Evolutionary conservation across 2,888 invertebrate species (phyloP), one percentile per base, ranked within the genome.

Genomic region (Philhelius pedissequus): DNA sequence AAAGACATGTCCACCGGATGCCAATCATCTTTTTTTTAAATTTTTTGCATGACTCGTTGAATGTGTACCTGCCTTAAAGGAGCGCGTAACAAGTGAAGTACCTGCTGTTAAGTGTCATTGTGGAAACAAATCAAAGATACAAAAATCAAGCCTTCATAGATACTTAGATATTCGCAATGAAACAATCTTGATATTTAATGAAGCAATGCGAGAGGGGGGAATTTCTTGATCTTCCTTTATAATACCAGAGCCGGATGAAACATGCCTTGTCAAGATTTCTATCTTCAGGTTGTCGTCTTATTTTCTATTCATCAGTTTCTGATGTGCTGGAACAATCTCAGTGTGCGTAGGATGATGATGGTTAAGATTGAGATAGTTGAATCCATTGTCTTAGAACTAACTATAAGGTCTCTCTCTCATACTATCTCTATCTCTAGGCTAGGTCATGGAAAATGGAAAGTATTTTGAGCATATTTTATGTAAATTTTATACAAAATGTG

Each of bases 81-180:
- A 70, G 69, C 74, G 64, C 56, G 79, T 68, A 69, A 45, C 79
- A 45, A 71, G 84, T 84, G 84, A 80, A 84, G 84, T 84, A 84
- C 76, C 84, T 84, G 84, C 70, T 80, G 80, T 80, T 79, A 66
- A 84, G 84, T 84, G 80, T 80, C 84, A 84, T 84, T 71, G 80
- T 58, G 32, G 80, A 80, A 80, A 32, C 52, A 74, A 81, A 69
- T 80, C 74, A 73, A 80, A 66, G 70, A 52, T 60, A 20, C n/a
- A 50, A 58, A 40, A 70, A 60, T 76, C 66, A 62, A 66, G 50
- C 50, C 30, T 56, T 35, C 48, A 30, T 18, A 48, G 48, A 64
- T 52, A 73, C 48, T 68, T 35, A n/a, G n/a, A n/a, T 43, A 35
- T 62, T 27, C 50, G 50, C 54, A 69, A 45, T 69, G 58, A 58